phyloP scores from a whole-genome alignment of 2,113 vertebrate species.

The Spea multiplicata region DNA sequence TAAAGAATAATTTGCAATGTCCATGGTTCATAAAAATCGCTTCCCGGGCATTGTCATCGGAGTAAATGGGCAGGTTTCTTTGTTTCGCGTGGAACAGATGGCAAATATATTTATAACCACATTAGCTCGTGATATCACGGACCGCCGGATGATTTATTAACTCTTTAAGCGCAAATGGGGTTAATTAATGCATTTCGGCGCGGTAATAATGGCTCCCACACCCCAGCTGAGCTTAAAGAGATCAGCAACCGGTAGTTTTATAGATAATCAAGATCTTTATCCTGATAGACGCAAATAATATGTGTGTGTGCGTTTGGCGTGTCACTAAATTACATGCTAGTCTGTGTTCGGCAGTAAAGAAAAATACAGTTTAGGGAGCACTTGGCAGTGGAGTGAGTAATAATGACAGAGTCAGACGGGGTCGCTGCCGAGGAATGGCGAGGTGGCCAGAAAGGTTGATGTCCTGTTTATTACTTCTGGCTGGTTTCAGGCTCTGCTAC shows the following conservation, averaged over 20 bases:
- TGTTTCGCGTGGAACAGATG: conserved; percentile 11
- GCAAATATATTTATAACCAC: conserved; percentile 29
- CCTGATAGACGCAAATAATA: conserved; percentile 59
- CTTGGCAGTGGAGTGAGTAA: conserved; percentile 56
- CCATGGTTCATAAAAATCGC: conserved; percentile 2
- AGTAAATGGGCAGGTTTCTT: not conserved
- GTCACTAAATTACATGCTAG: conserved; percentile 57
- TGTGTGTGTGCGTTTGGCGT: conserved; percentile 53
- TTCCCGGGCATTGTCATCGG: not conserved
- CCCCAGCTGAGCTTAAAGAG: conserved; percentile 15
- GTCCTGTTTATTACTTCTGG: conserved; percentile 60
- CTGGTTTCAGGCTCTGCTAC: conserved; percentile 58
- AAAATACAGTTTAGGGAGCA: conserved; percentile 54
- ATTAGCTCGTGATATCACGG: conserved; percentile 1
- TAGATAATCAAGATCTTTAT: conserved; percentile 63
- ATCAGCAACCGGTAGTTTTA: conserved; percentile 53
- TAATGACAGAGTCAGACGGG: conserved; percentile 54
- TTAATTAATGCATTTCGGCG: too few relatives aligned
- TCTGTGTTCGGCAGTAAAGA: conserved; percentile 64
- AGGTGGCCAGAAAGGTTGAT: conserved; percentile 53
- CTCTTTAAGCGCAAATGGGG: not conserved
- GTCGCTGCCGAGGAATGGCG: conserved; percentile 60
- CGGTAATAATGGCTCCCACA: too few relatives aligned
- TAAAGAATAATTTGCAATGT: not conserved
- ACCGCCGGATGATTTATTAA: conserved; percentile 51